Base-by-base conservation (phyloP, 2,888 invertebrate genomes). In the Rutpela maculata region DNA sequence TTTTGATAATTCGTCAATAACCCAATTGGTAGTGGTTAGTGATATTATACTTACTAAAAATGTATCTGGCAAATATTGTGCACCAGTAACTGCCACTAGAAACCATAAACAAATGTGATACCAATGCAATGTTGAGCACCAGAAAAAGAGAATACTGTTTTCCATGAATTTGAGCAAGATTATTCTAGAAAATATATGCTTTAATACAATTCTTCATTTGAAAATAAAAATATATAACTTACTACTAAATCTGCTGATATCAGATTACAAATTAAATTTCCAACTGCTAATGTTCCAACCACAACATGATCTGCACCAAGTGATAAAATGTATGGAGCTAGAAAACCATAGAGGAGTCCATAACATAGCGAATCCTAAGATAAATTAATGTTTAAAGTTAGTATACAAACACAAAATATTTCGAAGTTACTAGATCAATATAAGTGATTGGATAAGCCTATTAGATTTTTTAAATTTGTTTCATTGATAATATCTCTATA, bases 261-360 rank as follows among this genome's bases (percentile, higher is more conserved):
- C n/a, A 83, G 75, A 69, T 77, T 81, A 50, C 78, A 79, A 26
- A 80, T 60, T 19, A 83, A 43, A 59, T 74, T 81, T 50, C 77
- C 78, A 43, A 81, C 72, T 1, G 83, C 74, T 31, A 83, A 74
- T 59, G 81, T 74, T 69, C 83, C 83, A 73, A 78, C 67, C 31
- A 77, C 71, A 17, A 83, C n/a, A 73, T 83, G 78, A 17, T 77
- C 66, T 10, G 82, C 82, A 22, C 84, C 84, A 31, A 84, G 70
- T 62, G 72, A 60, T n/a, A 81, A 26, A 18, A 84, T 38, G 75
- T 84, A 82, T 5, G 83, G 80, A 19, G 84, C 77, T 59, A 84
- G 65, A 67, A 83, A 83, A n/a, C 78, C 73, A 75, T 84, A 84
- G 59, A 83, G 79, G 11, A 84, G 69, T 9, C 84, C 84, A 79